These are phyloP conservation scores for Garrulus glandarius DNA, from an alignment of 2,797 vertebrate species.

Conservation along the genomic window DNA sequence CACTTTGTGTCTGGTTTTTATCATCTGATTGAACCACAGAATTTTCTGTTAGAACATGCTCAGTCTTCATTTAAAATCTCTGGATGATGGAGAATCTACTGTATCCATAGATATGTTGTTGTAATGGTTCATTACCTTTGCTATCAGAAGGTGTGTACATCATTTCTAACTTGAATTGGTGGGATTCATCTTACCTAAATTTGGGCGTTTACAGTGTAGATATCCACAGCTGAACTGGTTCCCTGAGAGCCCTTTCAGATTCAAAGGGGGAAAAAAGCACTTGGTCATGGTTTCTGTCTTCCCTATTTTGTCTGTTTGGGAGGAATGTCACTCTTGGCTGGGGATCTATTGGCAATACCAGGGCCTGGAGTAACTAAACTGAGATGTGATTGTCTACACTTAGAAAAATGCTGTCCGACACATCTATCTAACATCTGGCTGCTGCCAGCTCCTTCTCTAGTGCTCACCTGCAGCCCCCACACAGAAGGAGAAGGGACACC, in stretches of 20 bases:
- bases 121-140: background rate
- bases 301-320: background rate
- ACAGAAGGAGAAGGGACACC: background rate
- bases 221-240: background rate
- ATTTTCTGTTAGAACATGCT: background rate
- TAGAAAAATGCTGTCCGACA: background rate
- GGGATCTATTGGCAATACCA: background rate
- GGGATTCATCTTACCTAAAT: background rate
- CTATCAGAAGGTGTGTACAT: background rate
- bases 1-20: background rate
- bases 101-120: background rate
- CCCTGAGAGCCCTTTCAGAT: background rate
- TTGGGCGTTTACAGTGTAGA: background rate
- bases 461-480: background rate
- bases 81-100: background rate
- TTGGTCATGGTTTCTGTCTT: background rate
- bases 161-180: background rate
- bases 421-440: background rate
- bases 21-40: background rate
- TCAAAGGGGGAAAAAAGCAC: background rate
- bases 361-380: background rate
- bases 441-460: background rate
- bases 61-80: background rate
- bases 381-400: background rate
- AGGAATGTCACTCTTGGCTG: background rate